Evolutionary conservation across 2,797 vertebrate genomes (phyloP).

Genomic region (Limnodromus scolopaceus): DNA sequence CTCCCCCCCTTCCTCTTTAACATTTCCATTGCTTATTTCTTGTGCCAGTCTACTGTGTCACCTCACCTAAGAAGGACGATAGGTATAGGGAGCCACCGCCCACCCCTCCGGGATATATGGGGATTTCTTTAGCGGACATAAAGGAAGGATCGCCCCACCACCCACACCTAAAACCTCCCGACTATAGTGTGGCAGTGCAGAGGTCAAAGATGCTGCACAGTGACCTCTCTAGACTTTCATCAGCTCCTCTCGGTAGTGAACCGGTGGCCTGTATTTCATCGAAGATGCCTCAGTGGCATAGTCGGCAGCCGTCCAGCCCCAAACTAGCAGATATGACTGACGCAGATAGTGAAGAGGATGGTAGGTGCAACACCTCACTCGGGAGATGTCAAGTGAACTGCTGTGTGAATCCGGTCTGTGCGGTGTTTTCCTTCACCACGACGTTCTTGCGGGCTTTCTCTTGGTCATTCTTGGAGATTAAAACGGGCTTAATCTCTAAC

Average conservation of each 20-base stretch:
- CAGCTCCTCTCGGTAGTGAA: conserved; percentile 75
- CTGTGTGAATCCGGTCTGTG: conserved; percentile 23
- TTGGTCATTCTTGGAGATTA: background rate
- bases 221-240: conserved; percentile 77
- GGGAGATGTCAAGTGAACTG: conserved; percentile 41
- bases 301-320: conserved; percentile 74
- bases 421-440: background rate
- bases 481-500: background rate
- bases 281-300: conserved; percentile 81
- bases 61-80: conserved; percentile 94
- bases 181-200: conserved; percentile 97
- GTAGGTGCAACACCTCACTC: conserved; percentile 81
- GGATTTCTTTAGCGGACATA: conserved; percentile 92
- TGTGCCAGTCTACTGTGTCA: conserved; percentile 97
- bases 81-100: conserved; percentile 96
- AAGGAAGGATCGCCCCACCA: conserved; percentile 85
- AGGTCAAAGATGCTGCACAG: conserved; percentile 92
- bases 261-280: conserved; percentile 76
- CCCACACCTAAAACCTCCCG: conserved; percentile 91
- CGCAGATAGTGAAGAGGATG: conserved; percentile 90
- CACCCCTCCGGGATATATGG: conserved; percentile 96
- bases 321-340: conserved; percentile 80
- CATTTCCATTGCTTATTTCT: conserved; percentile 80
- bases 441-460: background rate
- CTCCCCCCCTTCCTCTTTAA: conserved; percentile 67